Conservation (phyloP, 2,797 vertebrate species). For the Todus mexicanus region DNA sequence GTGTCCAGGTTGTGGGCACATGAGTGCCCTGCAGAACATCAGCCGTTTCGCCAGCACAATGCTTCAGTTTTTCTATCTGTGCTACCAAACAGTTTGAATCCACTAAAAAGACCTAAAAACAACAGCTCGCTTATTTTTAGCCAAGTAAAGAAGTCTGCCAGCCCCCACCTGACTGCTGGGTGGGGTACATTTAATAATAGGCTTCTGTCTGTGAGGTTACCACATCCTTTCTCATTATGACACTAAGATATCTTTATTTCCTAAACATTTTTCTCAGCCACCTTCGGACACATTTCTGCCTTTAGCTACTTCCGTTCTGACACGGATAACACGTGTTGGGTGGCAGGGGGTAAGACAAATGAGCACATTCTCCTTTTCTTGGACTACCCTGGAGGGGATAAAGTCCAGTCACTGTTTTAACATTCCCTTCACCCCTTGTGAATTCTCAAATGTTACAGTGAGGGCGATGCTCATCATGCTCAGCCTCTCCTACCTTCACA, state of each 20-base stretch:
- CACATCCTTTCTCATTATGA: constrained; percentile 75
- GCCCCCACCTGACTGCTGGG: neutral
- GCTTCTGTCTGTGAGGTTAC: constrained; percentile 50
- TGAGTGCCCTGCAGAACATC: neutral
- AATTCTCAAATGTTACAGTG: neutral
- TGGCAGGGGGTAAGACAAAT: neutral
- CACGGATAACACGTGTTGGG: neutral
- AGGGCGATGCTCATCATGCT: fast-evolving
- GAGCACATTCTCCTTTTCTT: neutral
- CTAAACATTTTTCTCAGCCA: neutral
- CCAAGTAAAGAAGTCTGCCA: neutral
- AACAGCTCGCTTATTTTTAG: neutral
- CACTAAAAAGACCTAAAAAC: neutral
- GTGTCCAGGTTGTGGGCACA: neutral
- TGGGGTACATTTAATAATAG: neutral
- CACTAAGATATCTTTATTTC: constrained; percentile 72
- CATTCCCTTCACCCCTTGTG: neutral
- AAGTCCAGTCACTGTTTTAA: neutral
- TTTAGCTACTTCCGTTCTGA: neutral
- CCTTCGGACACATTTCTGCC: neutral
- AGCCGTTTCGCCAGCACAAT: neutral
- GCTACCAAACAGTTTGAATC: neutral
- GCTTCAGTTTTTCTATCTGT: neutral
- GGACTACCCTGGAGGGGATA: neutral
- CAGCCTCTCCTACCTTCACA: neutral